Conservation (phyloP, 2,888 invertebrate species). For the Leucozona laternaria region DNA sequence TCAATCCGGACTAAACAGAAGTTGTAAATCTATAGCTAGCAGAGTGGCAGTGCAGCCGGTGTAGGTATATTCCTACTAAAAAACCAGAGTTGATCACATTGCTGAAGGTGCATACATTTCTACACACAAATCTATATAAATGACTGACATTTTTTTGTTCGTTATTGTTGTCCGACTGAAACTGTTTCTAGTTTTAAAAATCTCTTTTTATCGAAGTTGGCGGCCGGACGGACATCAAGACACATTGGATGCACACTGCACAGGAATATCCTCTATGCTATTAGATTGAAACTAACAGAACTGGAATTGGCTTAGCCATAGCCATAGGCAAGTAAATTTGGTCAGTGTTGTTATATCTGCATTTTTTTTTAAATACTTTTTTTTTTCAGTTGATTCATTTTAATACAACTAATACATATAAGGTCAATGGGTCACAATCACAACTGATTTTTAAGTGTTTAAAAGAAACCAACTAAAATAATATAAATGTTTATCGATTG, state of each 20-base stretch:
- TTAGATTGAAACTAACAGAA: conserved; percentile 23
- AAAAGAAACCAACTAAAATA: no score
- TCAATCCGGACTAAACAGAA: conserved; percentile 29
- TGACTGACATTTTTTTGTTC: conserved; percentile 12
- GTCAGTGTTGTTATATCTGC: background rate
- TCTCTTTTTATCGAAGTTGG: background rate
- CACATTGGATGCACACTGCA: conserved; percentile 52
- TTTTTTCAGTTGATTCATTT: no score
- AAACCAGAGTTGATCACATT: conserved; percentile 42
- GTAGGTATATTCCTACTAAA: background rate
- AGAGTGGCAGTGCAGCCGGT: background rate
- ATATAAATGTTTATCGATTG: no score
- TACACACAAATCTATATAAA: conserved; percentile 46
- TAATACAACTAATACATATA: no score
- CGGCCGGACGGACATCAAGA: conserved; percentile 38
- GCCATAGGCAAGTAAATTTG: conserved; percentile 27
- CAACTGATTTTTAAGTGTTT: no score
- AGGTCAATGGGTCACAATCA: no score
- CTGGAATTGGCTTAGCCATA: conserved; percentile 26
- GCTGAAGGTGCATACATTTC: conserved; percentile 65
- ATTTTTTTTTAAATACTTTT: background rate
- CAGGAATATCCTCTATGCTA: conserved; percentile 9
- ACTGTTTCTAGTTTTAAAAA: background rate
- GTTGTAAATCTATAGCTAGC: no score
- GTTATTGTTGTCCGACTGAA: background rate